Percentiles rank a stretch among this genome's conserved stretches.
phyloP scores from a whole-genome alignment of 2,113 vertebrate genomes.

The Calypte anna region DNA sequence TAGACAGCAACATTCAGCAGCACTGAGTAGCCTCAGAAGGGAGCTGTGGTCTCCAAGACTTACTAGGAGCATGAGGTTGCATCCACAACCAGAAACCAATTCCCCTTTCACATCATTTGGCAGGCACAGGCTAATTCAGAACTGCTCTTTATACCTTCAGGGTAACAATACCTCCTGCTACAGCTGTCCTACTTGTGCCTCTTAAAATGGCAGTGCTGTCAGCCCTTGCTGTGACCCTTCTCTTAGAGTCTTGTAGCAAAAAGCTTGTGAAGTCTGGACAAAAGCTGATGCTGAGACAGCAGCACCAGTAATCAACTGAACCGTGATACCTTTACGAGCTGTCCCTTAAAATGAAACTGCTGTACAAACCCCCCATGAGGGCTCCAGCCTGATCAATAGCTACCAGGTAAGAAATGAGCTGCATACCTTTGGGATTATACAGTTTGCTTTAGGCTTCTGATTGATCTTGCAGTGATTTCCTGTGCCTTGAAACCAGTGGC shows the following conservation, averaged over 20 bases:
- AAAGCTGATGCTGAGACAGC: background rate
- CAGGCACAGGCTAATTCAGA: background rate
- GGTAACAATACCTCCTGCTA: background rate
- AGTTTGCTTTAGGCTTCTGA: background rate
- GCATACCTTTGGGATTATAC: background rate
- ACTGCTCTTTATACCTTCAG: background rate
- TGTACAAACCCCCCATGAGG: background rate
- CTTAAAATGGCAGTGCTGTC: background rate
- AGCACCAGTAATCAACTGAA: background rate
- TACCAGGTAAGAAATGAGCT: background rate
- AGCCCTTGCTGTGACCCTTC: background rate
- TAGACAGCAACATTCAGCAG: background rate
- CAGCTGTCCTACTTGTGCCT: background rate
- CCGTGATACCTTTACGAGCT: fast-evolving
- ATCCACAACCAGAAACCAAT: background rate
- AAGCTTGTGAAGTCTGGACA: background rate
- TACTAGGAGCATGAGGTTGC: fast-evolving
- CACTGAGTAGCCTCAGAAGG: background rate
- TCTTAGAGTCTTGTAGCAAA: background rate
- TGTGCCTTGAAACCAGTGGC: background rate
- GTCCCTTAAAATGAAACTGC: background rate
- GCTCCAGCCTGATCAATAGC: background rate
- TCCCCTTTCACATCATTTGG: background rate
- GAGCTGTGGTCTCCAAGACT: background rate
- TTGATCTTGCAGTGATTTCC: background rate